phyloP scores from a whole-genome alignment of 2,797 vertebrate genomes.

The Xerus rutilus region DNA sequence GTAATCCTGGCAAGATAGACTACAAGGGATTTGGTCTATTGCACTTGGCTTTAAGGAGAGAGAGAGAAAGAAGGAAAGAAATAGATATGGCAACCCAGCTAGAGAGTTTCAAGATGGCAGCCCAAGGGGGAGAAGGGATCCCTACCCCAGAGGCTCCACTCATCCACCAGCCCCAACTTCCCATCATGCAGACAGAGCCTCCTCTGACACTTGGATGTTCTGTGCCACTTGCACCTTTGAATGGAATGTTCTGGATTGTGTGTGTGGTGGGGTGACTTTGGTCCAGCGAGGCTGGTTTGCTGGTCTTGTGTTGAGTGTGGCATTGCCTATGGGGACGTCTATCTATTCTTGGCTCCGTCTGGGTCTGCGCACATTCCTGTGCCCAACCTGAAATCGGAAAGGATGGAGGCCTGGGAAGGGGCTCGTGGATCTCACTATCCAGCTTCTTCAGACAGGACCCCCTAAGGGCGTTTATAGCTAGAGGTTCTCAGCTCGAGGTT shows the following conservation, averaged over 20 bases:
- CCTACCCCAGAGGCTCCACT: neutral
- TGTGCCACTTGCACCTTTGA: neutral
- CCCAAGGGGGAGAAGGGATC: neutral
- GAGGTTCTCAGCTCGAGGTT: neutral
- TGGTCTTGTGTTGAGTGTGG: neutral
- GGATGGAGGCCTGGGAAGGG: neutral
- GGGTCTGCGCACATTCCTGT: neutral
- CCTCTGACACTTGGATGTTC: accelerated
- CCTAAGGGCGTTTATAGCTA: too few species aligned
- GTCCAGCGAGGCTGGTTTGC: neutral
- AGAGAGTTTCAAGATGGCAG: neutral
- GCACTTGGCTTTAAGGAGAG: neutral
- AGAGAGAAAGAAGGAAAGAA: neutral
- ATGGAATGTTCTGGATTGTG: neutral
- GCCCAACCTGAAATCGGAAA: neutral
- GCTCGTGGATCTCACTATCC: neutral
- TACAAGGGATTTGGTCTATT: neutral
- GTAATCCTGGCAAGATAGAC: neutral
- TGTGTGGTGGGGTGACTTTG: neutral
- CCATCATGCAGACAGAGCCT: neutral
- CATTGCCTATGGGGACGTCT: neutral
- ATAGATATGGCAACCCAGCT: neutral
- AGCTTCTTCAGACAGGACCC: neutral
- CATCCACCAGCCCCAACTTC: neutral
- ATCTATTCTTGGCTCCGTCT: neutral